Evolutionary conservation across 2,113 vertebrate genomes (phyloP).

Genomic region (Conger conger): DNA sequence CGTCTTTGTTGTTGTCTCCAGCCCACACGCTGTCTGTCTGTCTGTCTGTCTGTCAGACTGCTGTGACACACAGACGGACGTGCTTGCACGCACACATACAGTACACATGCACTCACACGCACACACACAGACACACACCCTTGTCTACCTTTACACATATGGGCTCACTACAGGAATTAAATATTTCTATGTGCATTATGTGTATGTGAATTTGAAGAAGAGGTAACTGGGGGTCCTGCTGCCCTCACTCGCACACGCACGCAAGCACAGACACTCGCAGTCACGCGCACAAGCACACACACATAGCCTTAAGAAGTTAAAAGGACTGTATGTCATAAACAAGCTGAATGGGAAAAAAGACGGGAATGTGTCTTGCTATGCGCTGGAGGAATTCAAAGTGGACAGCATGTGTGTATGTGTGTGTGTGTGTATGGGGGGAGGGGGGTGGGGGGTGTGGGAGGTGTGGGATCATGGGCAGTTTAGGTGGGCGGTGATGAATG

Average conservation of each 20-base stretch:
- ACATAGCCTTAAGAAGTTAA: not conserved
- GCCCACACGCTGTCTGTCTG: not conserved
- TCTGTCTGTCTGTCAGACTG: slow-evolving; percentile 43
- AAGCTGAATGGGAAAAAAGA: not conserved
- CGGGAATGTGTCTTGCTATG: slow-evolving; percentile 10
- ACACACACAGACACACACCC: not conserved
- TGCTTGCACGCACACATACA: not conserved
- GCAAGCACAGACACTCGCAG: not conserved
- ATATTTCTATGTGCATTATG: no score
- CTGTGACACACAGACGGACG: slow-evolving; percentile 46
- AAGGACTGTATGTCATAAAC: slow-evolving; percentile 6
- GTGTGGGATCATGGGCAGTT: no score
- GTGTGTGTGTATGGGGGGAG: not conserved
- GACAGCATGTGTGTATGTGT: not conserved
- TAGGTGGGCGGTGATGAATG: not conserved
- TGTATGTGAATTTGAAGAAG: no score
- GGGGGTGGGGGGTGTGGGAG: not conserved
- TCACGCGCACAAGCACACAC: not conserved
- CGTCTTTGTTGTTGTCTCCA: slow-evolving; percentile 47
- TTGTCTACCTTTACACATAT: not conserved
- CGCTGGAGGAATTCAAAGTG: slow-evolving; percentile 1
- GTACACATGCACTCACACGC: not conserved
- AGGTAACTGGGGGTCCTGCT: no score
- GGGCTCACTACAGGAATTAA: no score
- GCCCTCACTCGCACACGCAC: not conserved